Percentiles rank a stretch among this genome's conserved stretches.
These are phyloP conservation scores for Paraplagusia blochii DNA, from an alignment of 2,113 vertebrate genomes.

Conservation along the genomic window DNA sequence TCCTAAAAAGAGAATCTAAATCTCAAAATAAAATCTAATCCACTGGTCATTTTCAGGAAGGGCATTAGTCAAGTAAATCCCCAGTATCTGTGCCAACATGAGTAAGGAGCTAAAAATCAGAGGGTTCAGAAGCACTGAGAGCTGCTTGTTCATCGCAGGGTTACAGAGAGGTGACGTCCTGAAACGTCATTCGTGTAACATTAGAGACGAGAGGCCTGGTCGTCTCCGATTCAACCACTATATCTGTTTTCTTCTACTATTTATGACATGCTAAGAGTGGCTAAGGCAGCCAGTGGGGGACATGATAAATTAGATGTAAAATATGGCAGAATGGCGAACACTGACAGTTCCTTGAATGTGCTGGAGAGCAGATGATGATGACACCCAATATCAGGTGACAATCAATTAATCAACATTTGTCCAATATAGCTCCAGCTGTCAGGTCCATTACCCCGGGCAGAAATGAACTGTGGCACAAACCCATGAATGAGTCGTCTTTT, in stretches of 20 bases:
- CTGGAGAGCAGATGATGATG: slow-evolving; percentile 17
- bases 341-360: slow-evolving; percentile 8
- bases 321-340: slow-evolving; percentile 21
- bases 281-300: slow-evolving; percentile 22
- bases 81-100: slow-evolving; percentile 27
- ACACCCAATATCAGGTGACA: background rate
- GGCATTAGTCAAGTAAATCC: slow-evolving; percentile 28
- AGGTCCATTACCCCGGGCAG: background rate
- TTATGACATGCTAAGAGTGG: slow-evolving; percentile 43
- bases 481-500: background rate
- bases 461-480: background rate
- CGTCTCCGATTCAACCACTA: slow-evolving; percentile 35
- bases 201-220: slow-evolving; percentile 50
- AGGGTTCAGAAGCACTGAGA: slow-evolving; percentile 26
- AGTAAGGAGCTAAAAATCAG: slow-evolving; percentile 37
- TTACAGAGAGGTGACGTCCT: slow-evolving; percentile 44
- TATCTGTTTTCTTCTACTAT: slow-evolving; percentile 55
- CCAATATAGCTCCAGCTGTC: background rate
- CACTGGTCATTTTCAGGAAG: slow-evolving; percentile 28
- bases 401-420: slow-evolving; percentile 3
- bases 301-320: slow-evolving; percentile 40
- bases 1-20: slow-evolving; percentile 12
- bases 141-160: slow-evolving; percentile 24
- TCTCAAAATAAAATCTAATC: slow-evolving; percentile 25
- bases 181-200: slow-evolving; percentile 53